Conservation (phyloP, 2,888 invertebrate genomes). For the Bombylius major region DNA sequence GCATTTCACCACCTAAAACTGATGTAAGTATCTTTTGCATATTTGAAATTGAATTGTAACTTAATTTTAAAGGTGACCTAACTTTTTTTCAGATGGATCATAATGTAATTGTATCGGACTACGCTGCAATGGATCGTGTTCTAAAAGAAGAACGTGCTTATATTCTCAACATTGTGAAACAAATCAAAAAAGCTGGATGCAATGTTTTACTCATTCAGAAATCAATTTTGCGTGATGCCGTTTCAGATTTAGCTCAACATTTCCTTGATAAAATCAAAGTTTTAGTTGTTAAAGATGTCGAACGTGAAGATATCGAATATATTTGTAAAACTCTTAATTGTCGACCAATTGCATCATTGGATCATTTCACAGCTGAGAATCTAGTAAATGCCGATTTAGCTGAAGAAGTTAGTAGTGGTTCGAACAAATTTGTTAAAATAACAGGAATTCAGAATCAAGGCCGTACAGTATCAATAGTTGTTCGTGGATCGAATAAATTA, state of each 20-base stretch:
- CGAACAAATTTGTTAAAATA: constrained; percentile 82
- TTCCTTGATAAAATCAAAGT: constrained; percentile 98
- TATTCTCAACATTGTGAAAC: constrained; percentile 95
- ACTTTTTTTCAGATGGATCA: constrained; percentile 68
- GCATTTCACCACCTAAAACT: constrained; percentile 98
- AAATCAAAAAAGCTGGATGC: constrained; percentile 97
- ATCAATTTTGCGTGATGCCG: constrained; percentile 78
- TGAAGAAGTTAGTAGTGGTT: constrained; percentile 83
- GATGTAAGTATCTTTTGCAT: constrained; percentile 52
- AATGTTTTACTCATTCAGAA: constrained; percentile 88
- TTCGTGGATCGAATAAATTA: constrained; percentile 75
- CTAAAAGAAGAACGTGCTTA: constrained; percentile 95
- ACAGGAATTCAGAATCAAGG: constrained; percentile 80
- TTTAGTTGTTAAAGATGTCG: constrained; percentile 95
- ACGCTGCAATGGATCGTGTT: constrained; percentile 99
- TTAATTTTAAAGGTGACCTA: background rate
- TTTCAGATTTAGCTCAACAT: constrained; percentile 93
- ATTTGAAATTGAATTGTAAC: background rate
- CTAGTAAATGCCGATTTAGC: constrained; percentile 85
- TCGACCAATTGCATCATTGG: constrained; percentile 94
- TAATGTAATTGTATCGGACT: constrained; percentile 92
- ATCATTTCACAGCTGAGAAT: constrained; percentile 90
- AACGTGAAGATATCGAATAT: constrained; percentile 96
- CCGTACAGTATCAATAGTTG: constrained; percentile 81
- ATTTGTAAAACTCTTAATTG: constrained; percentile 90